Conservation (phyloP, 2,113 vertebrate species). For the Dissostichus mawsoni region DNA sequence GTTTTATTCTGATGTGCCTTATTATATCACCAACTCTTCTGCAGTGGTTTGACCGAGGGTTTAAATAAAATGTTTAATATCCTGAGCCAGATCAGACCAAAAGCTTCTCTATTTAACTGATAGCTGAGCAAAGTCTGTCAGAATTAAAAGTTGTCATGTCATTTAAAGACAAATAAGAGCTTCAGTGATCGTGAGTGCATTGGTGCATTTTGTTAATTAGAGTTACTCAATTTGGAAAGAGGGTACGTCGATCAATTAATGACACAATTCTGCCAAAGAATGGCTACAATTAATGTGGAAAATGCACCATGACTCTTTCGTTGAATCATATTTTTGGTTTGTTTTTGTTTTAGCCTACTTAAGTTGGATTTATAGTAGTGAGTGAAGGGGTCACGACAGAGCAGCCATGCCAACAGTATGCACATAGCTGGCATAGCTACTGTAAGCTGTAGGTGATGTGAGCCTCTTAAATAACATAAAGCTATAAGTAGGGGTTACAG, state of each 20-base stretch:
- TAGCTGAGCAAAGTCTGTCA: neutral
- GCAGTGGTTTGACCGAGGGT: neutral
- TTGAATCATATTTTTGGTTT: neutral
- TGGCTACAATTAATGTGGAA: neutral
- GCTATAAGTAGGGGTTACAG: neutral
- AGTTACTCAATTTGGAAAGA: neutral
- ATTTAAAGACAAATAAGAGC: neutral
- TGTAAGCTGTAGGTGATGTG: neutral
- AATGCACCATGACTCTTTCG: neutral
- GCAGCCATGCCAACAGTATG: too few species aligned
- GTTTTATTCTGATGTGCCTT: conserved; percentile 7
- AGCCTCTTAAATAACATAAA: neutral
- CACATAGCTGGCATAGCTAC: neutral
- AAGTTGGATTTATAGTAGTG: neutral
- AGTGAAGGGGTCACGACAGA: neutral
- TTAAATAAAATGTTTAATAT: neutral
- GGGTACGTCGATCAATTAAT: neutral
- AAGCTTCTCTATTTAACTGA: neutral
- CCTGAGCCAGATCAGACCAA: conserved; percentile 3
- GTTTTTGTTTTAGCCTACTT: neutral
- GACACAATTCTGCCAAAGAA: neutral
- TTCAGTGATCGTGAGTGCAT: neutral
- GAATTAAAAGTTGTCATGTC: neutral
- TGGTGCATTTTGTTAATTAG: neutral
- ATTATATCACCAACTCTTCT: neutral